These are phyloP conservation scores for Notospermus geniculatus DNA, from an alignment of 1,140 invertebrate species.

Conservation along the genomic window DNA sequence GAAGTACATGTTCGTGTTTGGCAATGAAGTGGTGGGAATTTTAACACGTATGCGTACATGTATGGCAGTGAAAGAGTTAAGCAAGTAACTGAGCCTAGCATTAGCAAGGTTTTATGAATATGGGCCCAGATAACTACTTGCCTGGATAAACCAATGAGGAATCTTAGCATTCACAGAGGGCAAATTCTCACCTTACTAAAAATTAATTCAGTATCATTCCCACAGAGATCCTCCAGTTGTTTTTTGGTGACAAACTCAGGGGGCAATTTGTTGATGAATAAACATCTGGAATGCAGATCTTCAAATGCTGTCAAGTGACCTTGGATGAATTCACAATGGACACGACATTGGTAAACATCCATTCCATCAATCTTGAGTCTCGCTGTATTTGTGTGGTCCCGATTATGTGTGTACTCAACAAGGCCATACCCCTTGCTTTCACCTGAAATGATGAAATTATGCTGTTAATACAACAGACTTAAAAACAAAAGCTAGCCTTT, in stretches of 20 bases:
- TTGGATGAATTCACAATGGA: slow-evolving; percentile 60
- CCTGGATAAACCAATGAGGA: no score
- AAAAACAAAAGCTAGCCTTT: no score
- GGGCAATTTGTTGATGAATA: slow-evolving; percentile 61
- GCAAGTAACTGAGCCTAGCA: no score
- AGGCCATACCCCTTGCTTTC: slow-evolving; percentile 65
- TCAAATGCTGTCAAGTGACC: slow-evolving; percentile 53
- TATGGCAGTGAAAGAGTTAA: no score
- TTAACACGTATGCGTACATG: no score
- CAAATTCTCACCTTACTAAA: slow-evolving; percentile 65
- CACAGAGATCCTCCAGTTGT: slow-evolving; percentile 61
- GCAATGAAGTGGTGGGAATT: no score
- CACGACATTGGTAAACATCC: slow-evolving; percentile 45
- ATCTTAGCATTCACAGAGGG: no score
- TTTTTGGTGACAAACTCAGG: slow-evolving; percentile 60
- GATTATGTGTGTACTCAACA: slow-evolving; percentile 60
- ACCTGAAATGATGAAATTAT: no score
- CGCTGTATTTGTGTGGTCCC: slow-evolving; percentile 50
- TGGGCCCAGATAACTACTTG: no score
- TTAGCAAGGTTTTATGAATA: no score
- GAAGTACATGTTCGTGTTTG: no score
- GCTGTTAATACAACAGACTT: no score
- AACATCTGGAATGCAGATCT: slow-evolving; percentile 61
- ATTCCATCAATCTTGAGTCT: slow-evolving; percentile 59
- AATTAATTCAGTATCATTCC: slow-evolving; percentile 59